Evolutionary conservation across 2,888 invertebrate species (phyloP), one percentile per base, ranked within the genome.

Genomic region (Hyposoter dolosus): DNA sequence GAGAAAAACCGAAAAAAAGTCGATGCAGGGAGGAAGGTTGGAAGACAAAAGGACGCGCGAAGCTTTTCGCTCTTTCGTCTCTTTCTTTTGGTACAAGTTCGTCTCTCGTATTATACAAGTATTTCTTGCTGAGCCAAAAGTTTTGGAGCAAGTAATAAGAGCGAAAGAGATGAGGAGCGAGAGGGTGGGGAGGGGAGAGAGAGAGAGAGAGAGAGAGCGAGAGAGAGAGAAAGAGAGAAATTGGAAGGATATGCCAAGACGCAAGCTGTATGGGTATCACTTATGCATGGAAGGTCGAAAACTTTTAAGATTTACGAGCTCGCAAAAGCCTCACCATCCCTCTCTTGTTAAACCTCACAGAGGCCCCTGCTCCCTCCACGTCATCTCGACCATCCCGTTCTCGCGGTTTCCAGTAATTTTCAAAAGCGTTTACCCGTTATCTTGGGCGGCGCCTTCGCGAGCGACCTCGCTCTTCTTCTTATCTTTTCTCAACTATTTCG

Each of bases 211-310:
- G 76, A 60, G 28, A 45, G 66, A 50, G 50, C 32, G 50, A 50
- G 17, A 68, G 53, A 45, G 43, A 68, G 47, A 69, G 76, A 45
- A 40, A 68, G 19, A 72, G 75, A 82, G 76, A 60, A 56, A 71
- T 40, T 65, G 79, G 69, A 75, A 75, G 80, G 76, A 71, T 81
- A 43, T 74, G 79, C 74, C 60, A 71, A 81, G 76, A 71, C 76
- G 84, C 32, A 68, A 35, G 77, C 77, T 86, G 77, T 86, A 81
- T 86, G 63, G 81, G 77, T 86, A 86, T 86, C 86, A 86, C 86
- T 86, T 86, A 86, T 86, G 83, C 86, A 86, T 86, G 86, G 69
- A 82, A 83, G 86, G 86, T 86, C 74, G 86, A 83, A 83, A 86
- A 86, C 86, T 86, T 86, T 83, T 32, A 75, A 86, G 86, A 86